phyloP scores from a whole-genome alignment of 1,140 invertebrate genomes.

The Geopemphigus sp. region DNA sequence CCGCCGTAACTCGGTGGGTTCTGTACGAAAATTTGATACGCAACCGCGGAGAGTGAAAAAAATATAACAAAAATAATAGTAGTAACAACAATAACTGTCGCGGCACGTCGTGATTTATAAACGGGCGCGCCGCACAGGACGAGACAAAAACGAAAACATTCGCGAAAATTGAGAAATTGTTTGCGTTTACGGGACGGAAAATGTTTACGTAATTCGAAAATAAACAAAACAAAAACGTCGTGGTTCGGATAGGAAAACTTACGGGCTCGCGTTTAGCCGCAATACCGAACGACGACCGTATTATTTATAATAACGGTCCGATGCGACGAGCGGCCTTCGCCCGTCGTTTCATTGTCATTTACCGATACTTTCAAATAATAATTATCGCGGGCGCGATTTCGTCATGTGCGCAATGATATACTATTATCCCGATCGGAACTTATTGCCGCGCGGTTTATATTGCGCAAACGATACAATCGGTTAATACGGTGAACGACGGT shows the following conservation, averaged over 20 bases:
- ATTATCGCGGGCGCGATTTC: too few species aligned
- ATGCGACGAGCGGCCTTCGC: too few species aligned
- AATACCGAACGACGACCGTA: too few species aligned
- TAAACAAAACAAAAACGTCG: not conserved
- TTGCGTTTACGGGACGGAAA: not conserved
- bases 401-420: too few species aligned
- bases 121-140: not conserved
- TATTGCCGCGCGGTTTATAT: too few species aligned
- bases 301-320: too few species aligned
- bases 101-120: constrained; percentile 4
- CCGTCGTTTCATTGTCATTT: too few species aligned
- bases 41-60: not conserved
- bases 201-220: not conserved
- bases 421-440: too few species aligned
- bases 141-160: constrained; percentile 21
- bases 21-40: not conserved
- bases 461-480: too few species aligned
- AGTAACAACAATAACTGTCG: not conserved
- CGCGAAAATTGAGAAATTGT: constrained; percentile 10
- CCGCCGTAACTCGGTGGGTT: not conserved
- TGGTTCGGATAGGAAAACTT: not conserved
- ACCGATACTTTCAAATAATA: too few species aligned
- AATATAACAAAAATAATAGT: not conserved
- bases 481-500: too few species aligned
- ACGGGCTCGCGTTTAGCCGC: not conserved